Conservation (phyloP, 2,888 invertebrate genomes). For the Lochmaea crataegi region DNA sequence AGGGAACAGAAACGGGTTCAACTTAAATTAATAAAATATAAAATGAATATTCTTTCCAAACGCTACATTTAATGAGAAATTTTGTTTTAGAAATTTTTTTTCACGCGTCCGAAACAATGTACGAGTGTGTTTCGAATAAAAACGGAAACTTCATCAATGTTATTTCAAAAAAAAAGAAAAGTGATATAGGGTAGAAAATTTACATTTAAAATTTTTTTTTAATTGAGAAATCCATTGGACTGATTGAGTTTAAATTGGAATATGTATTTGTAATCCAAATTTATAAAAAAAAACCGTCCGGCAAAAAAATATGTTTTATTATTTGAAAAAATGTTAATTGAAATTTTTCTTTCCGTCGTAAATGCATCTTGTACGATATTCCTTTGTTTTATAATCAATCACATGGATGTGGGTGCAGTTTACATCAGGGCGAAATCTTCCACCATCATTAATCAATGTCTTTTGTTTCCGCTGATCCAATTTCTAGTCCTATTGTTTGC, state of each 20-base stretch:
- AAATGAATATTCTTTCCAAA: slow-evolving; percentile 26
- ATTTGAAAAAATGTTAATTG: no score
- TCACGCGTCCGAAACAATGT: not conserved
- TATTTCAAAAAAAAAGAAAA: not conserved
- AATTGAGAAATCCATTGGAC: no score
- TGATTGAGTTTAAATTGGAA: no score
- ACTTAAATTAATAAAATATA: slow-evolving; percentile 28
- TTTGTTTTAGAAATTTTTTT: slow-evolving; percentile 23
- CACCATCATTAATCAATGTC: slow-evolving; percentile 64
- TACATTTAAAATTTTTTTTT: no score
- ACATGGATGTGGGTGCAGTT: slow-evolving; percentile 57
- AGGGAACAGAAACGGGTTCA: not conserved
- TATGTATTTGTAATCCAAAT: no score
- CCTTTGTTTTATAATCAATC: slow-evolving; percentile 59
- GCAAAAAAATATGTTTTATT: no score
- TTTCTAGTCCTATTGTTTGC: slow-evolving; percentile 62
- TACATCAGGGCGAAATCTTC: slow-evolving; percentile 56
- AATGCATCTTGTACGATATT: slow-evolving; percentile 24
- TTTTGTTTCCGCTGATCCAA: slow-evolving; percentile 64
- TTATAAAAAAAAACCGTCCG: no score
- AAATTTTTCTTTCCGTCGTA: not conserved
- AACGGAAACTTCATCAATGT: not conserved
- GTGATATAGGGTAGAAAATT: not conserved
- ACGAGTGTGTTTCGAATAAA: not conserved
- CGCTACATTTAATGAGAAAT: slow-evolving; percentile 28